These are phyloP conservation scores for Odontamblyopus lacepedii DNA, from an alignment of 2,797 vertebrate genomes.

Conservation along the genomic window DNA sequence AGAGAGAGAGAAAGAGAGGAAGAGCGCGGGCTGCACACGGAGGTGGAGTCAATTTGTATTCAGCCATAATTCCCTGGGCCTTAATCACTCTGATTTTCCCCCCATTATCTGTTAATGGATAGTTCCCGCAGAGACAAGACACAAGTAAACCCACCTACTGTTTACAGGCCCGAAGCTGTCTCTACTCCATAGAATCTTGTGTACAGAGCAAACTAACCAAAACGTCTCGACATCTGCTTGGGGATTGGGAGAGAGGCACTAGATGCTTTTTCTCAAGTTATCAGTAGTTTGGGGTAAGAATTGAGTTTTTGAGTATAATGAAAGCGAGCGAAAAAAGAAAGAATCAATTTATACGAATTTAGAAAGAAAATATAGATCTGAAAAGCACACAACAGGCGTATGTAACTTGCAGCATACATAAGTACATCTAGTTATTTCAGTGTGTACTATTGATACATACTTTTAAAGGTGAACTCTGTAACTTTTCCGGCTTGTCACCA, in stretches of 20 bases:
- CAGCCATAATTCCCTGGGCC: conserved; percentile 91
- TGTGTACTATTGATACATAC: no score
- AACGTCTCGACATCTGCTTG: conserved; percentile 51
- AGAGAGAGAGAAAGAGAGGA: conserved; percentile 24
- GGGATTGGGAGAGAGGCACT: conserved; percentile 32
- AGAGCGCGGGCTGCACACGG: conserved; percentile 61
- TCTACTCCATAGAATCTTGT: conserved; percentile 60
- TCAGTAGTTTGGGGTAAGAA: background rate
- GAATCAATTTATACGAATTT: background rate
- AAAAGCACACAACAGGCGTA: background rate
- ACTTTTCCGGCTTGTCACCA: no score
- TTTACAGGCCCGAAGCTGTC: conserved; percentile 79
- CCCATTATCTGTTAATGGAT: conserved; percentile 99
- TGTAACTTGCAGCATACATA: no score
- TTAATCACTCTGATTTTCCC: conserved; percentile 90
- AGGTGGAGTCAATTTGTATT: conserved; percentile 92
- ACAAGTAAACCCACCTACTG: conserved; percentile 85
- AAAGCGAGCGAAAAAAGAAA: background rate
- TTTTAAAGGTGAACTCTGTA: no score
- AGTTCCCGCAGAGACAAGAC: conserved; percentile 85
- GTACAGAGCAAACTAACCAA: conserved; percentile 65
- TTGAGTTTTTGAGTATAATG: background rate
- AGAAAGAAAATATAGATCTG: background rate
- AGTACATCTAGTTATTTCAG: no score
- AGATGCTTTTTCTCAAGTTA: background rate